Evolutionary conservation across 2,113 vertebrate species (phyloP), one percentile per base, ranked within the genome.

Genomic region (Pseudorhombus dupliciocellatus): DNA sequence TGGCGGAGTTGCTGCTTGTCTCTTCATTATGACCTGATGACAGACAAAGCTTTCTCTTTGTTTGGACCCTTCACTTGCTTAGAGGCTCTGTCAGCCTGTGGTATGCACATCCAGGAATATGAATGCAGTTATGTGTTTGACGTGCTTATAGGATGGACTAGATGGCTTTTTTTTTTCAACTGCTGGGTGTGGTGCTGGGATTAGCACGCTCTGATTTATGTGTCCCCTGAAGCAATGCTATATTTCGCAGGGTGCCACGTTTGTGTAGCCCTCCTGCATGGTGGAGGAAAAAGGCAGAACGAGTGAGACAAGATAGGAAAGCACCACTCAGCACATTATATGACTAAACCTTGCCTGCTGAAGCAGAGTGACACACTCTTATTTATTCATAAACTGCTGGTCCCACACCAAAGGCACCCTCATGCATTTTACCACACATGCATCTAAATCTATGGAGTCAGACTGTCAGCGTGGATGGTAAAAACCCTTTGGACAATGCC

Each of bases 21-120:
- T 64, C 55, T 83, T 86, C 84, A 83, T 89, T 86, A 75, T 59
- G 62, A 83, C 67, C 28, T 20, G 84, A 85, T 51, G 86, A 91
- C 81, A 79, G 82, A 84, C 34, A 60, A 42, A 69, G 57, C 55
- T 60, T 62, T 65, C 73, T 59, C 56, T 69, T 65, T 75, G 24
- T 83, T 73, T 52, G 28, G 46, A 54, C 31, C 50, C 66, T 80
- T 76, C 55, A 37, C 65, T 52, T 4, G 10, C 61, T 25, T 21
- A 54, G 7, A 80, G 75, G 55, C 37, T 73, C 53, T 28, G 52
- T 73, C 71, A 54, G 52, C n/a, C 6, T 58, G 37, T 37, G 50
- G 58, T 58, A 53, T 79, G 68, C 54, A 55, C 34, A 59, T 56
- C 54, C 53, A 72, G 34, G 31, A 72, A 40, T 42, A 28, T 70